These are phyloP conservation scores for Helogale parvula DNA, from an alignment of 2,113 vertebrate species.

Conservation along the genomic window DNA sequence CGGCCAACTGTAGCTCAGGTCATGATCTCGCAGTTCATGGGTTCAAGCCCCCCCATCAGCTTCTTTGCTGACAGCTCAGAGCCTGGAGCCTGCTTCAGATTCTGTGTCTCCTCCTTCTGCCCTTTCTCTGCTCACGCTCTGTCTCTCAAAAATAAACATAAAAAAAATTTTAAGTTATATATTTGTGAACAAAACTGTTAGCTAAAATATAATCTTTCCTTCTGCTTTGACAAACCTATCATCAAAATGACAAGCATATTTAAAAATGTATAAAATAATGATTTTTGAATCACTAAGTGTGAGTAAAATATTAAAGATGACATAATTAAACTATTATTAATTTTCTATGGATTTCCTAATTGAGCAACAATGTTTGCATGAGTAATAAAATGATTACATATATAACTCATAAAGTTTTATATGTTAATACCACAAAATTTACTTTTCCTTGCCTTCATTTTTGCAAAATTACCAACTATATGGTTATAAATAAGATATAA, in stretches of 20 bases:
- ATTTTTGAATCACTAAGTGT: background rate
- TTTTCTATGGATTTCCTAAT: background rate
- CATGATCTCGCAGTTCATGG: too few relatives aligned
- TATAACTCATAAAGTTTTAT: background rate
- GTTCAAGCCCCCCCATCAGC: too few relatives aligned
- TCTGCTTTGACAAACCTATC: background rate
- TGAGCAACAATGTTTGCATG: background rate
- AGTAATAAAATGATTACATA: background rate
- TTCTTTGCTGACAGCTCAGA: too few relatives aligned
- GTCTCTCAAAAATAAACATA: too few relatives aligned
- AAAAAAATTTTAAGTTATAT: background rate
- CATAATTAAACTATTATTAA: background rate
- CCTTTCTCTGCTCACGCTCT: too few relatives aligned
- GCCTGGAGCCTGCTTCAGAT: too few relatives aligned
- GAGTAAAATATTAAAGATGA: background rate
- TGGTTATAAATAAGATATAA: background rate
- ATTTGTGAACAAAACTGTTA: background rate
- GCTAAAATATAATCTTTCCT: background rate
- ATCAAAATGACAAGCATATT: background rate
- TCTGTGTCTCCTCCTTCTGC: too few relatives aligned
- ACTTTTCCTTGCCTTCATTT: background rate
- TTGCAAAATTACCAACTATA: background rate
- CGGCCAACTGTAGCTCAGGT: too few relatives aligned
- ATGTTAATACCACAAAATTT: background rate
- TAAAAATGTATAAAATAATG: background rate